Evolutionary conservation across 2,113 vertebrate genomes (phyloP), one percentile per base, ranked within the genome.

Genomic region (Austrofundulus limnaeus): DNA sequence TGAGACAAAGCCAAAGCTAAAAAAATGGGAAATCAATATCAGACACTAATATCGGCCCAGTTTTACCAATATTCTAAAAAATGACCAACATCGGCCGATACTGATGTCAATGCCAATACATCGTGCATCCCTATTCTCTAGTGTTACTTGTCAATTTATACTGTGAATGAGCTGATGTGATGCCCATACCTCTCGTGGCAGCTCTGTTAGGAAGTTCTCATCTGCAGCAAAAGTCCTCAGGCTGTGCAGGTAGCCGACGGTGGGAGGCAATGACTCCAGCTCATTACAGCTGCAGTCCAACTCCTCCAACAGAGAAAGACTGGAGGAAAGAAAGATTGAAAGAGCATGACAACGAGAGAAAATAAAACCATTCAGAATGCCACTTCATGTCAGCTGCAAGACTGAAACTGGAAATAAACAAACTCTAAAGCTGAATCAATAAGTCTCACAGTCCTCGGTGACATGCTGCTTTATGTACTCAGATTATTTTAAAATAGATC

Each of bases 231-330:
- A 88, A 0, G 97, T 99, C 74, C 97, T 91, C 46, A 99, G 94
- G 88, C 86, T 98, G 81, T 94, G 94, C 79, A 99, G 92, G 91
- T 96, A 98, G 63, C 97, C 97, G 1, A 98, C 94, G 54, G 96
- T 98, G 38, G 94, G 87, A 71, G 97, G 97, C 38, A 99, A 88
- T 0, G 92, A 92, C 86, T 98, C 97, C 92, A 99, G 78, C 86
- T 99, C 97, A 68, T 99, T 99, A 86, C 97, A 98, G 91, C 97
- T 99, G 84, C 95, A 97, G 92, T 99, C 97, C 77, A 99, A 94
- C 79, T 99, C 97, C 91, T 99, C 97, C 92, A 99, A 80, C 56
- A 98, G 86, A 81, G 95, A 97, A 80, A 99, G 88, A 92, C 97
- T 99, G 93, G 11, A 58, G 21, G 50, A 53, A 10, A 72, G 50